These are phyloP conservation scores for Drosophila infuscata DNA, from an alignment of 2,888 invertebrate species.

Conservation along the genomic window DNA sequence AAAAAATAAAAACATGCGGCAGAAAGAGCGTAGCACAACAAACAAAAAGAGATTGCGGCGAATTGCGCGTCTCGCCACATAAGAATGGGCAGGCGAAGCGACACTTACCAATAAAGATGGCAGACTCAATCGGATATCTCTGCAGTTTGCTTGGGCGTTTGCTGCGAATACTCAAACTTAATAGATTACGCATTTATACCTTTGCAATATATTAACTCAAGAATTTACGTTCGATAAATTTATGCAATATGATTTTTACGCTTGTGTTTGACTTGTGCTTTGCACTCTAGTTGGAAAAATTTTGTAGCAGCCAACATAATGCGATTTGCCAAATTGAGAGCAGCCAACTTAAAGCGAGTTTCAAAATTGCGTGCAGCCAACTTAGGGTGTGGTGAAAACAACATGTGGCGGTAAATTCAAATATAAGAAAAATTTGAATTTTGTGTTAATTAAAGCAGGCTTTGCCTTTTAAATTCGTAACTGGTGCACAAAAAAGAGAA, in stretches of 20 bases:
- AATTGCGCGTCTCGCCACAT: conserved; percentile 8
- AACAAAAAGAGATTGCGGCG: conserved; percentile 31
- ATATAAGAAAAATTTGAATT: not conserved
- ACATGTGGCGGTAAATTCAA: conserved; percentile 11
- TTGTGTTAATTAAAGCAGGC: not conserved
- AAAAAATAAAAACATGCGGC: not conserved
- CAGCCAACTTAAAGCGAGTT: conserved; percentile 38
- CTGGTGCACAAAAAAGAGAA: conserved; percentile 8
- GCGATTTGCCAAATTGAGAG: not conserved
- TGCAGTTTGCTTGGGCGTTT: conserved; percentile 6
- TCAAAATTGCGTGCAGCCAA: conserved; percentile 22
- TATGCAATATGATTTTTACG: not conserved
- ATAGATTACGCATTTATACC: conserved; percentile 27
- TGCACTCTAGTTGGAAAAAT: conserved; percentile 26
- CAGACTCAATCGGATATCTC: conserved; percentile 16
- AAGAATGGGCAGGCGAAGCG: conserved; percentile 23
- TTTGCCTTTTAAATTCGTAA: conserved; percentile 13
- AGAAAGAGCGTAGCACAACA: conserved; percentile 54
- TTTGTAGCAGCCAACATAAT: conserved; percentile 43
- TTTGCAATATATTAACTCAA: not conserved
- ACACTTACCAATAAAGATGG: conserved; percentile 31
- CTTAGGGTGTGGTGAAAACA: conserved; percentile 20
- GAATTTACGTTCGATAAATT: not conserved
- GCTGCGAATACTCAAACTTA: conserved; percentile 2
- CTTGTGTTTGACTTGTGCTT: not conserved